Evolutionary conservation across 2,113 vertebrate genomes (phyloP).

Genomic region (Stictonetta naevosa): DNA sequence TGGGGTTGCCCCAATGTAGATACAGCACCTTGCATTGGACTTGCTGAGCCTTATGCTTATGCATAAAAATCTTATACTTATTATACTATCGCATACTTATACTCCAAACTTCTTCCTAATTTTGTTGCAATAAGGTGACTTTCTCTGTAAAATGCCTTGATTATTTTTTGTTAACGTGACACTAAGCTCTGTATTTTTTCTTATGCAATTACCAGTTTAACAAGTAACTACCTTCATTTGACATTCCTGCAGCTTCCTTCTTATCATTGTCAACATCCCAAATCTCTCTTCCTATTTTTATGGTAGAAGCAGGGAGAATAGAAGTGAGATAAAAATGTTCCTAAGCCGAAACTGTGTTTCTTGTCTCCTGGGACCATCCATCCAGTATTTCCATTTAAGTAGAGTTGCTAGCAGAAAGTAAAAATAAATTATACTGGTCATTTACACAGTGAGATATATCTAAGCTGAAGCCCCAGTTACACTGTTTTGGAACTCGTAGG

Average conservation of each 20-base stretch:
- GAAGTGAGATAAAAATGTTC: not conserved
- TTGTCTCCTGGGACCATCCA: not conserved
- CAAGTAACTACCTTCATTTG: not conserved
- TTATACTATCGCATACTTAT: not conserved
- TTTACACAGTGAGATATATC: not conserved
- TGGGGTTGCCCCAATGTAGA: too few relatives aligned
- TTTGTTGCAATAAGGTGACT: not conserved
- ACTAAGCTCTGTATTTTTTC: not conserved
- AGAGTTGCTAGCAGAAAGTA: not conserved
- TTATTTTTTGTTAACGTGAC: not conserved
- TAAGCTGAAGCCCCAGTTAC: not conserved
- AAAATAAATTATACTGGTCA: not conserved
- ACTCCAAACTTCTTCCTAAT: not conserved
- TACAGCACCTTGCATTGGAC: too few relatives aligned
- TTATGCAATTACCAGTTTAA: not conserved
- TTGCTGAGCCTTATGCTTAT: too few relatives aligned
- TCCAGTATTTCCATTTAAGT: not conserved
- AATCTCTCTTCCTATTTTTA: not conserved
- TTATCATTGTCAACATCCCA: fast-evolving
- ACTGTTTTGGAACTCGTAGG: not conserved
- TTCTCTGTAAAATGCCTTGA: not conserved
- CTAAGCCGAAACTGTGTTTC: not conserved
- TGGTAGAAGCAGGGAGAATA: not conserved
- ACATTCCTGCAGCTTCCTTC: not conserved
- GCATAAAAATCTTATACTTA: too few relatives aligned